Evolutionary conservation across 2,113 vertebrate species (phyloP), one percentile per base, ranked within the genome.

Genomic region (Myiozetetes cayanensis): DNA sequence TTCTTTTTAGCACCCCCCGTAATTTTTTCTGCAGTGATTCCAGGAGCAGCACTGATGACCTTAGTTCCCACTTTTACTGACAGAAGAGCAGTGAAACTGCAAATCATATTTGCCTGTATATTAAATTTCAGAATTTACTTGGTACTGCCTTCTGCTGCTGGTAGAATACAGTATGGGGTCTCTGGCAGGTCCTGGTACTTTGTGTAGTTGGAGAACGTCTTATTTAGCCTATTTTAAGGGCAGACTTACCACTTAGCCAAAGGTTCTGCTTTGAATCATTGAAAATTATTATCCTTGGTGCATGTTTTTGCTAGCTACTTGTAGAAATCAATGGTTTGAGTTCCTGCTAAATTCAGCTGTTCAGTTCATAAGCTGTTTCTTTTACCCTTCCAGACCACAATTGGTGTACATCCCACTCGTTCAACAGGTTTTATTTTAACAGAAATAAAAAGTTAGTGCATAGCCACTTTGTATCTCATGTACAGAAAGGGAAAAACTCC

Each of bases 401-500:
- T 97, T 81, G 65, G 66, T 92, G 90, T 85, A 61, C 61, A 77
- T 90, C 83, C 75, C 91, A 55, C 73, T 96, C 31, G 14, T 71
- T 96, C 87, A 85, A 88, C 87, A 78, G 76, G 50, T 87, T 97
- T 96, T 85, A 90, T 96, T 95, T 93, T 91, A 92, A 93, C 71
- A 91, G 74, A 94, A 96, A 73, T 83, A 66, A 63, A 93, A 79
- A 92, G 16, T 94, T 83, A 96, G 39, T 0, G 2, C 55, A 14
- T 21, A 89, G 52, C 81, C 33, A 21, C 52, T 75, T 83, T 49
- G 43, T 70, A 35, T 87, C 72, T 87, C 67, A 14, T 56, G 41
- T 78, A 61, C 44, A 93, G 80, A 97, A 68, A 92, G 41, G 58
- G 63, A 86, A 85, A 72, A 85, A 46, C 16, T 73, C 52, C 19